Evolutionary conservation across 2,797 vertebrate genomes (phyloP).

Genomic region (Myiothlypis coronata): DNA sequence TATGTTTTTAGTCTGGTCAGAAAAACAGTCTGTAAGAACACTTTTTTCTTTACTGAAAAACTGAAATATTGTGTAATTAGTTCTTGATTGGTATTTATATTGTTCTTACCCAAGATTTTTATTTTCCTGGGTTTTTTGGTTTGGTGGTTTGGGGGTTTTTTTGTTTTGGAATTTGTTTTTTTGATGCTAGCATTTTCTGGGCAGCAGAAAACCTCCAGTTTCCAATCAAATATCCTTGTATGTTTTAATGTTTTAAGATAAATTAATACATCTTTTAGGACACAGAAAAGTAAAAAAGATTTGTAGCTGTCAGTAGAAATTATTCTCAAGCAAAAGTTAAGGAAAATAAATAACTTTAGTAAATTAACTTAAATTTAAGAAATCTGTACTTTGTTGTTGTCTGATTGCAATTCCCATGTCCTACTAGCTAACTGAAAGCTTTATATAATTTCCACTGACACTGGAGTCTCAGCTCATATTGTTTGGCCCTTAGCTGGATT

Average conservation of each 20-base stretch:
- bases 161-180: not conserved
- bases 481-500: constrained; percentile 33
- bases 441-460: constrained; percentile 19
- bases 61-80: not conserved
- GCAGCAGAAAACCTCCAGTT: not conserved
- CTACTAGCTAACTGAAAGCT: constrained; percentile 17
- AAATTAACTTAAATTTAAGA: constrained; percentile 15
- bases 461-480: constrained; percentile 20
- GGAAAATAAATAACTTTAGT: not conserved
- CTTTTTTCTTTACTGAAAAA: not conserved
- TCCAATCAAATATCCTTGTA: not conserved
- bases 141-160: not conserved
- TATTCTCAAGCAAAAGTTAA: not conserved
- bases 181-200: not conserved
- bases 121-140: not conserved
- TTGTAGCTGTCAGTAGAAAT: not conserved
- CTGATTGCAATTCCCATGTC: constrained; percentile 33
- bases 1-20: not conserved
- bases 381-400: not conserved
- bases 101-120: not conserved
- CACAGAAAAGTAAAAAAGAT: not conserved
- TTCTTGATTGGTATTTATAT: not conserved
- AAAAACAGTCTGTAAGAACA: not conserved
- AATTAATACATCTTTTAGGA: not conserved
- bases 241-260: not conserved